Evolutionary conservation across 1,140 invertebrate species (phyloP), one percentile per base, ranked within the genome.

Genomic region (Phymorhynchus buccinoides): DNA sequence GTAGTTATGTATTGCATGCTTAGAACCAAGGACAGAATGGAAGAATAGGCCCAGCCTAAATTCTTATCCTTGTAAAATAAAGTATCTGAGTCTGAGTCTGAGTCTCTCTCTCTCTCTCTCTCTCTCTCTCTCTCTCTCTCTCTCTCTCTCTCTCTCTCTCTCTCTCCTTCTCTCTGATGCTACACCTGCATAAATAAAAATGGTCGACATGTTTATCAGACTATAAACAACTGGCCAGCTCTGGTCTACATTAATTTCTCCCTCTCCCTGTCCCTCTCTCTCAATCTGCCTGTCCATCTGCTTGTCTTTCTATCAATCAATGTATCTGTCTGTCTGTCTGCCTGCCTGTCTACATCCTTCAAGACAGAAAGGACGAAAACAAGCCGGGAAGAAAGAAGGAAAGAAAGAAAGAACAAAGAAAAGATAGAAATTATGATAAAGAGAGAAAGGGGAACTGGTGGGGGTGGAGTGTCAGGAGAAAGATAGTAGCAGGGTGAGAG

Each of bases 401-500:
- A n/a, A n/a, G n/a, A n/a, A 18, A 48, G 44, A 48, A 18, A 2
- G 48, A 52, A n/a, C 12, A 52, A 18, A 52, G 48, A 2, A 52
- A 87, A 91, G 90, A 91, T 98, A 98, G 93, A 98, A 98, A 92
- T 98, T 97, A 18, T 14, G 48, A 52, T 9, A 52, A 18, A 52
- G 48, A 52, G 48, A 52, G 48, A 52, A 18, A 52, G 86, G 97
- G 96, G 92, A 98, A 98, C 18, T n/a, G n/a, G n/a, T n/a, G n/a
- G n/a, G n/a, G n/a, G n/a, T n/a, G n/a, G n/a, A n/a, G n/a, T n/a
- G n/a, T n/a, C n/a, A 98, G 95, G 0, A 97, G 95, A 88, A 98
- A 96, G 90, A 98, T 98, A 30, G 96, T 96, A 88, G 97, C 95
- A 95, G 97, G 98, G 93, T 98, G 98, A 86, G 9, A 82, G 42